Base-by-base conservation (phyloP, 2,113 vertebrate species). In the Labrus mixtus region DNA sequence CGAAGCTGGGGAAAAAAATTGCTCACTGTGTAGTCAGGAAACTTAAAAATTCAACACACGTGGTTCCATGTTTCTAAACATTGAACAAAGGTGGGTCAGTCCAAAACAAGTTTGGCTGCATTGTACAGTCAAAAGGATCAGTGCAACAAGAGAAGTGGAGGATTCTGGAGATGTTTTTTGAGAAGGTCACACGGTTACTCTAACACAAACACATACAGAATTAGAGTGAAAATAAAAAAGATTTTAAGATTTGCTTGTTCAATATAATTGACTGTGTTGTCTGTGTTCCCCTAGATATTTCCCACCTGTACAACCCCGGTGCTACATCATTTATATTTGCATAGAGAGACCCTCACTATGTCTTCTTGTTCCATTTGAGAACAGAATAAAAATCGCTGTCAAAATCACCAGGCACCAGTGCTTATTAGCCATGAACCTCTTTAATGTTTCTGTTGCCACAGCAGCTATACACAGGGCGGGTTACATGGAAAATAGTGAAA, bases 241-340 rank as follows among this genome's bases (percentile, higher is more conserved):
- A 11, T 6, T 33, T 59, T 36, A 53, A 16, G 20, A 33, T 33
- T 6, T 33, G 29, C 4, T 33, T 33, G 29, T 33, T 33, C 29
- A 33, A 6, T 33, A 33, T 33, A 33, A 33, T 33, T 3, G 4
- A 6, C 29, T 33, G 29, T 33, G 29, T 55, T 23, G 4, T 20
- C 39, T 41, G 39, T 41, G 39, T 41, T 10, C 39, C 2, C 39
- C 39, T 41, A 39, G 9, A 41, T 41, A 11, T 41, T 23, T 20
- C 37, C 8, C 8, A 55, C 29, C 29, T 33, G 19, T 8, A 19
- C 7, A 54, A 43, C 46, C 33, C 45, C 41, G 23, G 39, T 62
- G 25, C 46, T 8, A 1, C 41, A 33, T 45, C 43, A 57, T 65
- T 61, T 16, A 59, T 11, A n/a, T 77, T 82, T 88, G 86, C 82